These are phyloP conservation scores for Anniella stebbinsi DNA, from an alignment of 2,797 vertebrate genomes.

Conservation along the genomic window DNA sequence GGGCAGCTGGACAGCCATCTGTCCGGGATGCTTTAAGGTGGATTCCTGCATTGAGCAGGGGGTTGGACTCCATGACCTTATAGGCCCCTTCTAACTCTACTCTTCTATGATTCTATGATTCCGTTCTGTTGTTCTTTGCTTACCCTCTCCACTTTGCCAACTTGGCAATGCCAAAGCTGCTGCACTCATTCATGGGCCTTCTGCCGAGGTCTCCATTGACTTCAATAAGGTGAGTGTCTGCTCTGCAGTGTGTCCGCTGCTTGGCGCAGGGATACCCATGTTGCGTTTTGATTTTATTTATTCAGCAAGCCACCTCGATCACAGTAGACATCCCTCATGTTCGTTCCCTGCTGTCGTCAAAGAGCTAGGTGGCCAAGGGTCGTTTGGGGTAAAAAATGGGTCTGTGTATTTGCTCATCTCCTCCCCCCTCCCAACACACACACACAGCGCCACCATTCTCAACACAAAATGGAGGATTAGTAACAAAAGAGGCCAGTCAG, in stretches of 20 bases:
- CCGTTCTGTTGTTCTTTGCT: too few relatives aligned
- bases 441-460: not conserved
- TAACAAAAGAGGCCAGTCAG: slow-evolving; percentile 39
- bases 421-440: not conserved
- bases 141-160: not conserved
- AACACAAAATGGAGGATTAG: not conserved
- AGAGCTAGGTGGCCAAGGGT: not conserved
- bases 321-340: not conserved
- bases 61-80: too few relatives aligned
- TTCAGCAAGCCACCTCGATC: not conserved
- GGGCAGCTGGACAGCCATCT: too few relatives aligned
- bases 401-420: slow-evolving; percentile 13
- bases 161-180: not conserved
- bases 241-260: not conserved
- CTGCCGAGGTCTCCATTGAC: not conserved
- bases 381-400: slow-evolving; percentile 8
- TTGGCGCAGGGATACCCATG: not conserved
- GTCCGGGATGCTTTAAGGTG: too few relatives aligned
- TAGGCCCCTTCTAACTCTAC: too few relatives aligned
- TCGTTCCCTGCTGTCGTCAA: not conserved
- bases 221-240: not conserved
- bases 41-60: too few relatives aligned
- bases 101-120: too few relatives aligned
- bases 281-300: not conserved
- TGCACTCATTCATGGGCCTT: not conserved